Conservation (phyloP, 2,888 invertebrate genomes). For the Stenolophus ochropezus region DNA sequence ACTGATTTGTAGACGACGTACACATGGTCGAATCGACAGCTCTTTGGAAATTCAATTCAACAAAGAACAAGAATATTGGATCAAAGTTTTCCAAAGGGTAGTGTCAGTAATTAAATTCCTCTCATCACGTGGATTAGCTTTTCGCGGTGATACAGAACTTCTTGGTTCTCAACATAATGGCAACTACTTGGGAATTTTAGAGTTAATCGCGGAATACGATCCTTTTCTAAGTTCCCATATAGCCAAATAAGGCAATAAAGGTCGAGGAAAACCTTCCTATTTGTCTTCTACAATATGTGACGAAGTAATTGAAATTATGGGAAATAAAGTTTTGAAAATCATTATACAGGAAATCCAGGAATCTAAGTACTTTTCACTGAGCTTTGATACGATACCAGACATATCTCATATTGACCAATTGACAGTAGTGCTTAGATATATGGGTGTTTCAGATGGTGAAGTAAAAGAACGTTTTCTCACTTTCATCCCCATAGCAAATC, state of each 20-base stretch:
- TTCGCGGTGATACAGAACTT: slow-evolving; percentile 65
- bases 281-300: slow-evolving; percentile 63
- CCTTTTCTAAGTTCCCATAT: slow-evolving; percentile 65
- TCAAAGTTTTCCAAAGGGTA: slow-evolving; percentile 65
- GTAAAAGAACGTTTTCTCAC: slow-evolving; percentile 41
- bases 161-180: slow-evolving; percentile 66
- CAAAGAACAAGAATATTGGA: slow-evolving; percentile 64
- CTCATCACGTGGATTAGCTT: slow-evolving; percentile 64
- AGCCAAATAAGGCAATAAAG: slow-evolving; percentile 65
- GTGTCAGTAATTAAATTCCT: slow-evolving; percentile 65
- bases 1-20: background rate
- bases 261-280: slow-evolving; percentile 65
- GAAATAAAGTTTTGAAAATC: background rate
- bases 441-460: background rate
- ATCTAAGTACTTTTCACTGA: slow-evolving; percentile 10
- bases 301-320: slow-evolving; percentile 62
- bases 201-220: slow-evolving; percentile 66
- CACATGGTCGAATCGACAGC: background rate
- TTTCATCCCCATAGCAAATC: slow-evolving; percentile 9
- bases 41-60: background rate
- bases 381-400: background rate
- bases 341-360: background rate
- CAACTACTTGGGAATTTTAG: slow-evolving; percentile 66
- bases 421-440: background rate
- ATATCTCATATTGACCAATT: slow-evolving; percentile 8